Evolutionary conservation across 1,140 invertebrate species (phyloP), one percentile per base, ranked within the genome.

Genomic region (Anthonomus grandis): DNA sequence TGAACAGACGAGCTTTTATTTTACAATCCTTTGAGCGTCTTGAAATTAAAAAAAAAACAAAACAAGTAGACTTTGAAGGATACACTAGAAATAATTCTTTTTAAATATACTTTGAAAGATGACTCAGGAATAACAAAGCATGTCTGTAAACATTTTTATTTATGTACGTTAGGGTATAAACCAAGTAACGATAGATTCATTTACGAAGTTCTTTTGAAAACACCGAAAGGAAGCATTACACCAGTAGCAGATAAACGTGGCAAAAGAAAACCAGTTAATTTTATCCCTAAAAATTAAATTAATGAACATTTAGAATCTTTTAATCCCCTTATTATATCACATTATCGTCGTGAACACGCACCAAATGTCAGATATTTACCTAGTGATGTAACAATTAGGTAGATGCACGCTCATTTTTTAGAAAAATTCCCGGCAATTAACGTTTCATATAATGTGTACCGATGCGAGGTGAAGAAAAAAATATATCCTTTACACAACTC

Each of bases 211-310:
- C 49, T 41, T 8, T 41, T 37, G n/a, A 31, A 31, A 31, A 31
- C 27, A 31, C 27, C n/a, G 27, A 31, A 31, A 31, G 27, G 27
- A 8, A 31, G 27, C 27, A 31, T 31, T 31, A 31, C 27, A 6
- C 27, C 27, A 31, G 27, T 31, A 31, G 27, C 3, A 41, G 49
- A 41, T 41, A 39, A 42, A 52, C n/a, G n/a, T n/a, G n/a, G n/a
- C n/a, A 52, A 52, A 41, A 38, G n/a, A 22, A 6, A 19, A 10
- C 27, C 49, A 8, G 44, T 69, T 10, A 71, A 65, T 0, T 64
- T 57, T 6, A 65, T 66, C 18, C 19, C 73, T n/a, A 68, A 69
- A 27, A 68, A 72, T 2, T 66, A 74, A 17, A 62, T 75, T 45
- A 44, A 70, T 17, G 59, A 64, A 18, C 65, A 68, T 22, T 68